A percentile compares a stretch with the other conserved stretches of the same genome.
Evolutionary conservation across 2,113 vertebrate species (phyloP).

Genomic region (Tursiops truncatus): DNA sequence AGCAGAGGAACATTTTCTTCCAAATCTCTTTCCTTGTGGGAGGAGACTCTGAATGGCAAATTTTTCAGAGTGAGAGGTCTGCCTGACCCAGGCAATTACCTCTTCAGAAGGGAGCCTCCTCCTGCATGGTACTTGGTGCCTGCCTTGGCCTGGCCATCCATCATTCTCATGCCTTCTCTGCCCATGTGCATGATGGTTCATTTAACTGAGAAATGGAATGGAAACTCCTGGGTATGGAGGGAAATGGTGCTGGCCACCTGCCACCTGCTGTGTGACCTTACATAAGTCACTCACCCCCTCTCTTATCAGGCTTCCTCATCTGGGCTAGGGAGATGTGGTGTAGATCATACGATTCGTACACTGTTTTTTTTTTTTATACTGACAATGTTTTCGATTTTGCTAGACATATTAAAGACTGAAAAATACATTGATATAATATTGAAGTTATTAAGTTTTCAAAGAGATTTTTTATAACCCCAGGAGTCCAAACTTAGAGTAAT

Average conservation of each 20-base stretch:
- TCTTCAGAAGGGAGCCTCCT: neutral
- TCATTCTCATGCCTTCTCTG: neutral
- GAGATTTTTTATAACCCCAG: neutral
- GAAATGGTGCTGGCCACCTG: neutral
- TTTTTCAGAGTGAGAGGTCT: neutral
- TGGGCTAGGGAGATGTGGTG: neutral
- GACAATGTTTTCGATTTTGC: conserved; percentile 30
- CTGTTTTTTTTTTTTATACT: neutral
- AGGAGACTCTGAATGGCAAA: neutral
- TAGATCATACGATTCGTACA: neutral
- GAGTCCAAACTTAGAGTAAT: neutral
- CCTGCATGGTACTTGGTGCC: neutral
- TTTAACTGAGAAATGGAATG: neutral
- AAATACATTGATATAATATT: neutral
- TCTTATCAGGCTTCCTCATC: neutral
- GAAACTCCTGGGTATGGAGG: neutral
- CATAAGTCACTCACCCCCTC: neutral
- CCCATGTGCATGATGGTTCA: neutral
- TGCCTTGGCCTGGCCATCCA: neutral
- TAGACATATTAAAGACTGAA: neutral
- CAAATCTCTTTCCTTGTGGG: neutral
- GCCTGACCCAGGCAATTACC: neutral
- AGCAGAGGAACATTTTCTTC: neutral
- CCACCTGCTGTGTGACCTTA: neutral
- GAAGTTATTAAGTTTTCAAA: conserved; percentile 47